phyloP scores from a whole-genome alignment of 2,113 vertebrate species.

The Pomatostomus ruficeps region DNA sequence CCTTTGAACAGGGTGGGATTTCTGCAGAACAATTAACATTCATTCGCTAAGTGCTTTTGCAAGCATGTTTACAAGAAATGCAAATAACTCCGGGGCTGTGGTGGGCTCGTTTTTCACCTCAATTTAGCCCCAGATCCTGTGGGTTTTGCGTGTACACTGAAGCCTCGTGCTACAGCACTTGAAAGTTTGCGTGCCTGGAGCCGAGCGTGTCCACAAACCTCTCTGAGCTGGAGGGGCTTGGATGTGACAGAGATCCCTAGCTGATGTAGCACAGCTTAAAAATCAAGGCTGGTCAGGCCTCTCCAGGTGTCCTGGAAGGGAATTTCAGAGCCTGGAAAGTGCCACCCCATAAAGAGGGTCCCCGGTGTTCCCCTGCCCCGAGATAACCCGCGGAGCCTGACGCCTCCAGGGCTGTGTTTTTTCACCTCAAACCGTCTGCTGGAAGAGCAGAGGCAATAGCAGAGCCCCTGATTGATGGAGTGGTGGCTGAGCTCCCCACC shows the following conservation, averaged over 20 bases:
- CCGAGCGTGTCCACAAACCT: background rate
- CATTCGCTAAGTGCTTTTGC: background rate
- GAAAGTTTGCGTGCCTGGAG: background rate
- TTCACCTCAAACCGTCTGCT: background rate
- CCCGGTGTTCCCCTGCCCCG: background rate
- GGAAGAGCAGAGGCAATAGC: background rate
- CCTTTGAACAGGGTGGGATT: background rate
- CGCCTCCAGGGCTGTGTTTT: background rate
- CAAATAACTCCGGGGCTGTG: background rate
- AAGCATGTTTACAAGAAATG: background rate
- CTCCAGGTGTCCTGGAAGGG: background rate
- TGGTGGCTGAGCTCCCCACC: background rate
- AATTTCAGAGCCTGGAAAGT: background rate
- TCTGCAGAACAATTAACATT: background rate
- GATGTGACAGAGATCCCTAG: accelerated
- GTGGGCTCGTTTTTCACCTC: background rate
- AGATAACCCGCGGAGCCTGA: background rate
- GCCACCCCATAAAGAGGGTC: background rate
- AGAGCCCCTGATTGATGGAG: conserved; percentile 5
- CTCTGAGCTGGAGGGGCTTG: background rate
- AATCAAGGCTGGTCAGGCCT: background rate
- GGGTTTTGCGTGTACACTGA: background rate
- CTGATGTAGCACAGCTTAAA: background rate
- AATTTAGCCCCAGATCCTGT: background rate
- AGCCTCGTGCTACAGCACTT: background rate